These are phyloP conservation scores for Coelopa pilipes DNA, from an alignment of 2,888 invertebrate genomes.

Conservation along the genomic window DNA sequence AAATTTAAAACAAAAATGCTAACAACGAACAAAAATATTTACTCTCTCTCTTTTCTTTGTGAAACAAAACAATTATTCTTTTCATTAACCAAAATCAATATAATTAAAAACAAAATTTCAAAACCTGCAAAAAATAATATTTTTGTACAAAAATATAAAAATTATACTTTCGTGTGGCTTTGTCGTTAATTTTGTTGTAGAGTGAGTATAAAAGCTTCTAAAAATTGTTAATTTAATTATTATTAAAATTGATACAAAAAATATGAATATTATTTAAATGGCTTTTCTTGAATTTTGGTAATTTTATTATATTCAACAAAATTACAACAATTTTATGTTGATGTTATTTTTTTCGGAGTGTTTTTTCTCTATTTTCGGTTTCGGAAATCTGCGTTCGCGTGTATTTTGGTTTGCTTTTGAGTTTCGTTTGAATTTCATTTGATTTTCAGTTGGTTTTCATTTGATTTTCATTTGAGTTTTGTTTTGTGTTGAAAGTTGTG, in stretches of 20 bases:
- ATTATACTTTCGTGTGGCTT: conserved; percentile 57
- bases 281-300: neutral
- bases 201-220: conserved; percentile 56
- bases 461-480: conserved; percentile 19
- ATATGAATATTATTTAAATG: too few relatives aligned
- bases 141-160: conserved; percentile 44
- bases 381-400: too few relatives aligned
- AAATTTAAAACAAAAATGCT: conserved; percentile 46
- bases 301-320: conserved; percentile 36
- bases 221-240: neutral
- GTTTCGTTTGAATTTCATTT: conserved; percentile 10
- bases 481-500: conserved; percentile 13
- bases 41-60: conserved; percentile 38
- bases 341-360: too few relatives aligned
- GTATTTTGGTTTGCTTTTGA: conserved; percentile 6
- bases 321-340: conserved; percentile 29
- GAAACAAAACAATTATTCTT: conserved; percentile 38
- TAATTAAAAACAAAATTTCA: neutral
- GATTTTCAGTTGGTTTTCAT: conserved; percentile 10
- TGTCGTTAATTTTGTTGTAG: conserved; percentile 61
- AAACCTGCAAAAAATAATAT: conserved; percentile 25
- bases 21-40: conserved; percentile 54
- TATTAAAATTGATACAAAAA: too few relatives aligned
- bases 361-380: too few relatives aligned
- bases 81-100: neutral